phyloP scores from a whole-genome alignment of 2,888 invertebrate species.

The Anthrax anthrax region DNA sequence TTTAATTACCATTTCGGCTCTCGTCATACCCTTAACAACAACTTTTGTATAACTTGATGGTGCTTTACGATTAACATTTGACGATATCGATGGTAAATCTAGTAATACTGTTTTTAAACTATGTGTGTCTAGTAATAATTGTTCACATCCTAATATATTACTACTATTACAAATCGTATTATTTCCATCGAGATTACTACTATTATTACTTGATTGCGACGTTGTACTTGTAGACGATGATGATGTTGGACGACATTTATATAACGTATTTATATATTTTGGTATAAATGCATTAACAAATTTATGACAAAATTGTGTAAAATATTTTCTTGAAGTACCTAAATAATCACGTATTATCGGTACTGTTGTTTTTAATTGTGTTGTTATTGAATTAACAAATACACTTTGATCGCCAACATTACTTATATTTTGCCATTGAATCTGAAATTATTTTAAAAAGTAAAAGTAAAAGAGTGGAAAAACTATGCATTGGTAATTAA shows the following conservation, averaged over 20 bases:
- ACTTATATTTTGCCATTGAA: conserved; percentile 85
- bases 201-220: conserved; percentile 1
- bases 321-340: conserved; percentile 86
- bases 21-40: conserved; percentile 72
- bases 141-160: conserved; percentile 75
- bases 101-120: conserved; percentile 85
- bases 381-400: conserved; percentile 81
- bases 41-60: conserved; percentile 77
- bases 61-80: conserved; percentile 74
- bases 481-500: background rate
- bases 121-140: conserved; percentile 83
- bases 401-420: conserved; percentile 94
- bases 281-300: conserved; percentile 93
- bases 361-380: conserved; percentile 71
- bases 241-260: conserved; percentile 54
- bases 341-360: conserved; percentile 83
- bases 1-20: conserved; percentile 98
- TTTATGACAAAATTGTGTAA: conserved; percentile 93
- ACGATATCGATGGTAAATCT: conserved; percentile 87
- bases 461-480: conserved; percentile 1
- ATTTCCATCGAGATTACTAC: conserved; percentile 6
- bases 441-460: conserved; percentile 34
- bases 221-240: background rate
- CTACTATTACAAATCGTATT: conserved; percentile 17
- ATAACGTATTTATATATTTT: conserved; percentile 80